Percentiles rank a stretch among this genome's conserved stretches.
Conservation (phyloP, 2,113 vertebrate genomes). For the Elachura formosa region DNA sequence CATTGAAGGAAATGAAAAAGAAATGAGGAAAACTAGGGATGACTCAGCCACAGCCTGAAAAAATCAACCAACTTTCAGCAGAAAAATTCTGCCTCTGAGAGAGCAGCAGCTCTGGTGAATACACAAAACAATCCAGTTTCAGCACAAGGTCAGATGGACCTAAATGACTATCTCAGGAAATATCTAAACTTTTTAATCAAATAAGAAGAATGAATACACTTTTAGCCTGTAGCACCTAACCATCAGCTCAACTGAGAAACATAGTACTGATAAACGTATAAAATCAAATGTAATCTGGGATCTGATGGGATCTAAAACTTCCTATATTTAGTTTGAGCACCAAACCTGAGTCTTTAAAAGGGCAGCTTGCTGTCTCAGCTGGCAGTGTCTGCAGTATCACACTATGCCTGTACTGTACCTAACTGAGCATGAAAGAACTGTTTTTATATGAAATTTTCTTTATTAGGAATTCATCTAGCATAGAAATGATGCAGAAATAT, state of each 20-base stretch:
- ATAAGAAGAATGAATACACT: background rate
- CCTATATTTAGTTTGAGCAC: background rate
- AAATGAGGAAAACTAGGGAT: background rate
- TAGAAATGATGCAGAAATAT: background rate
- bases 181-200: background rate
- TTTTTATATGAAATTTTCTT: background rate
- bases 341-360: background rate
- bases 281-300: background rate
- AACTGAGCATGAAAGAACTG: background rate
- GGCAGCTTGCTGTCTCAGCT: background rate
- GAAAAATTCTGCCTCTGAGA: background rate
- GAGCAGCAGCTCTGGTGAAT: background rate
- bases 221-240: background rate
- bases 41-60: background rate
- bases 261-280: background rate
- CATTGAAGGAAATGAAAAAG: background rate
- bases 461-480: background rate
- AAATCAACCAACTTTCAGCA: background rate
- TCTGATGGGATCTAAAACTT: background rate
- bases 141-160: background rate
- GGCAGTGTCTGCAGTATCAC: background rate
- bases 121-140: background rate
- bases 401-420: background rate
- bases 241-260: background rate
- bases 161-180: background rate